Evolutionary conservation across 2,888 invertebrate genomes (phyloP).

Genomic region (Perizoma affinitatum): DNA sequence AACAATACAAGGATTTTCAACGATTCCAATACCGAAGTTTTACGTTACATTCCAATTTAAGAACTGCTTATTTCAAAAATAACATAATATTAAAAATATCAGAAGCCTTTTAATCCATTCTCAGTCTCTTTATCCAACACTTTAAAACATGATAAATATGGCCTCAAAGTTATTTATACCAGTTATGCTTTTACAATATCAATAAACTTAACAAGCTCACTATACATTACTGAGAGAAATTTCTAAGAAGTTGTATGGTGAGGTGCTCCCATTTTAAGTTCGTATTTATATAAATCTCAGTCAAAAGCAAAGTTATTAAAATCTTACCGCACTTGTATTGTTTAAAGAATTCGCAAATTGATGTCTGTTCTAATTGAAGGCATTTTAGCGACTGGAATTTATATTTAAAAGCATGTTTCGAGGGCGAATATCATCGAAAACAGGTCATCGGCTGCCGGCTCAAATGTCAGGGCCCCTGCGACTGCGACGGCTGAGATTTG

Average conservation of each 20-base stretch:
- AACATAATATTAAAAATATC: neutral
- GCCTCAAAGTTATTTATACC: conserved; percentile 30
- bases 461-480: conserved; percentile 75
- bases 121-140: conserved; percentile 6
- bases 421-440: conserved; percentile 55
- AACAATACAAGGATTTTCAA: conserved; percentile 2
- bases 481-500: conserved; percentile 49
- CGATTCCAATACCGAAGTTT: neutral
- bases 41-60: neutral
- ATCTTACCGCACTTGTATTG: conserved; percentile 6
- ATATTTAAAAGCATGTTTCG: conserved; percentile 49
- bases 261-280: neutral
- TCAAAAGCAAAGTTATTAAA: neutral
- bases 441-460: conserved; percentile 61
- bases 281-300: neutral
- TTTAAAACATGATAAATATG: conserved; percentile 16
- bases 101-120: conserved; percentile 1
- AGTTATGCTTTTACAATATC: conserved; percentile 34
- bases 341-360: conserved; percentile 38
- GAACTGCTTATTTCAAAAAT: neutral
- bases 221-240: conserved; percentile 26
- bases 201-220: conserved; percentile 33
- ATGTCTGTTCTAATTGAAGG: conserved; percentile 36
- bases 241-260: conserved; percentile 12
- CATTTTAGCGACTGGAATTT: conserved; percentile 45